Conservation (phyloP, 2,888 invertebrate genomes). For the Cryptocephalus moraei region DNA sequence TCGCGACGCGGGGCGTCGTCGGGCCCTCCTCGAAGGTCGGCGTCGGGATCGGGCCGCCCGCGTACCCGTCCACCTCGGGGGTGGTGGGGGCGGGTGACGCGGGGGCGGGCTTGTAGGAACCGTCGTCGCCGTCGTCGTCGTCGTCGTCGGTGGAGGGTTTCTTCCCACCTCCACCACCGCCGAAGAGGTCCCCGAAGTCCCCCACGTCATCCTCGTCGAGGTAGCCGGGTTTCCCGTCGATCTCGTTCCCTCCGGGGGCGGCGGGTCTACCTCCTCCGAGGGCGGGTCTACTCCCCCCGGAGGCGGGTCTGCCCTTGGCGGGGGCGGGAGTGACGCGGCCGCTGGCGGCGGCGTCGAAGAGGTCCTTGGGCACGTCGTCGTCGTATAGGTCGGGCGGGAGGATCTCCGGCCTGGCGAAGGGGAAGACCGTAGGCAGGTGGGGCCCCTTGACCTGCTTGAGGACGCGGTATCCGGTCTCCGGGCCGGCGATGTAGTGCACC, state of each 20-base stretch:
- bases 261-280: background rate
- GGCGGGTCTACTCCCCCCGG: background rate
- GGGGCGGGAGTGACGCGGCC: slow-evolving; percentile 32
- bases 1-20: slow-evolving; percentile 4
- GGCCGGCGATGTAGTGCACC: slow-evolving; percentile 70
- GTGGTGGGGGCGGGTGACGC: slow-evolving; percentile 5
- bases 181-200: slow-evolving; percentile 5
- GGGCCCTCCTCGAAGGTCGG: slow-evolving; percentile 7
- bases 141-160: background rate
- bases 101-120: slow-evolving; percentile 16
- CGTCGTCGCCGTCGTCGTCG: slow-evolving; percentile 16
- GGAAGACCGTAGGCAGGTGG: slow-evolving; percentile 50
- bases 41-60: slow-evolving; percentile 5
- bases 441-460: slow-evolving; percentile 62
- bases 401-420: slow-evolving; percentile 41
- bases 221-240: slow-evolving; percentile 2
- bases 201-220: slow-evolving; percentile 4
- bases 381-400: slow-evolving; percentile 36
- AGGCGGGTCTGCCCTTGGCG: background rate
- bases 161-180: too few relatives aligned
- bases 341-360: slow-evolving; percentile 45
- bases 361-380: slow-evolving; percentile 15
- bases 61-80: background rate
- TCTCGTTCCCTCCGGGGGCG: too few relatives aligned
- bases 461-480: slow-evolving; percentile 66